These are phyloP conservation scores for Psophia crepitans DNA, from an alignment of 2,113 vertebrate species.

Conservation along the genomic window DNA sequence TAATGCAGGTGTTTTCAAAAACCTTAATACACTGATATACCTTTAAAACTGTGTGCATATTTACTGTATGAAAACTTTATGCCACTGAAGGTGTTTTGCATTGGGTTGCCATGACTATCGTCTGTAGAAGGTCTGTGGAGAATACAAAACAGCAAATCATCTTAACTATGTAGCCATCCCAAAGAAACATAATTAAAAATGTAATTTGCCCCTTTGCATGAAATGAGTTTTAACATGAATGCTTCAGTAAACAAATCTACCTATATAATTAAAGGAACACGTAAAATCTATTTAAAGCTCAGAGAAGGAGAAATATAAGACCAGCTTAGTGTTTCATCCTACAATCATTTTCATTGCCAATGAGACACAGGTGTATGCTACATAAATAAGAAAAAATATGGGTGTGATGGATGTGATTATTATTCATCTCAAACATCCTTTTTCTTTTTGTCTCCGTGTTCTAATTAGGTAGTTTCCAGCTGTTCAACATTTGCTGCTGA, in stretches of 20 bases:
- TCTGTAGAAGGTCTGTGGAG: neutral
- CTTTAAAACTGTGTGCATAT: neutral
- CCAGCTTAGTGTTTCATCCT: neutral
- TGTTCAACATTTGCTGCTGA: conserved; percentile 47
- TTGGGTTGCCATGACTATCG: neutral
- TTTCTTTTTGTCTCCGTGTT: neutral
- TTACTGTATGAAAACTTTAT: neutral
- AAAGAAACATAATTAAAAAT: conserved; percentile 38
- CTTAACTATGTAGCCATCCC: neutral
- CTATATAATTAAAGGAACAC: conserved; percentile 46
- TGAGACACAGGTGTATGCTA: conserved; percentile 27
- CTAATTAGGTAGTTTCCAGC: conserved; percentile 64
- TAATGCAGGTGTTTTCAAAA: neutral
- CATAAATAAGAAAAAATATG: conserved; percentile 21
- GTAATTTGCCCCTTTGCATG: neutral
- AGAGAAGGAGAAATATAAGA: conserved; percentile 1
- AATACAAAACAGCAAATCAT: neutral
- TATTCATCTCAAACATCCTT: conserved; percentile 41
- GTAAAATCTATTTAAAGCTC: conserved; percentile 15
- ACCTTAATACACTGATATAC: neutral
- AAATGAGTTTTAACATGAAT: neutral
- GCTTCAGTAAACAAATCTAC: conserved; percentile 36
- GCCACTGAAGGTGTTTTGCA: neutral
- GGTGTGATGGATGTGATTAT: conserved; percentile 50
- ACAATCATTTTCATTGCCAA: conserved; percentile 14